Evolutionary conservation across 1,140 invertebrate species (phyloP), one percentile per base, ranked within the genome.

Genomic region (Hyphantria cunea): DNA sequence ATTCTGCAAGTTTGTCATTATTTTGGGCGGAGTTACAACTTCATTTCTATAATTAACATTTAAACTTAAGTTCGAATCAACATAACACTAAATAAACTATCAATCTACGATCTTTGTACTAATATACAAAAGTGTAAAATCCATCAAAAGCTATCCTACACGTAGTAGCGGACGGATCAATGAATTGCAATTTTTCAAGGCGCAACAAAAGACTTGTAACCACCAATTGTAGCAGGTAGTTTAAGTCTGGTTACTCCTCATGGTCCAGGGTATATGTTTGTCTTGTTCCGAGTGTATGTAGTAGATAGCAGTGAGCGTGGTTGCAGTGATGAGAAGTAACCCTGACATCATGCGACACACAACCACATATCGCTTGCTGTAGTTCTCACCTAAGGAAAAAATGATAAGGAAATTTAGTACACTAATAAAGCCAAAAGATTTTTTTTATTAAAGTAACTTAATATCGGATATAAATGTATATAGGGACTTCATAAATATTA

Each of bases 341-440:
- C 17, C 54, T 0, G 85, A 88, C 0, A 71, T 17, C 42, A 80
- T 59, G 8, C 79, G 72, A 50, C 68, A 66, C 5, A 55, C 67
- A n/a, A 69, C 42, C 11, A 86, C 70, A 44, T 68, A 64, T 0
- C 52, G 51, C 13, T 78, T 76, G 0, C 55, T 64, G 0, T 60
- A 61, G 70, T 88, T 84, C 58, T 86, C 83, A 60, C 85, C 85
- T 82, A 64, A 0, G 72, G 78, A 47, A 7, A 34, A 39, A 31
- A 44, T 11, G 51, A 41, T 11, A 32, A 12, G 3, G 4, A 0
- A 8, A 12, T 53, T 25, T 25, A 31, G 39, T 8, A 7, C 2
- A 25, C 17, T 25, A 3, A 25, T 25, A 25, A n/a, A n/a, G n/a
- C n/a, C n/a, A n/a, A n/a, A n/a, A n/a, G n/a, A n/a, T n/a, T n/a